A percentile compares a stretch with the other conserved stretches of the same genome.
Evolutionary conservation across 37 sponge, comb jelly and placozoan genomes (phyloP).

Genomic region (Corticium candelabrum): DNA sequence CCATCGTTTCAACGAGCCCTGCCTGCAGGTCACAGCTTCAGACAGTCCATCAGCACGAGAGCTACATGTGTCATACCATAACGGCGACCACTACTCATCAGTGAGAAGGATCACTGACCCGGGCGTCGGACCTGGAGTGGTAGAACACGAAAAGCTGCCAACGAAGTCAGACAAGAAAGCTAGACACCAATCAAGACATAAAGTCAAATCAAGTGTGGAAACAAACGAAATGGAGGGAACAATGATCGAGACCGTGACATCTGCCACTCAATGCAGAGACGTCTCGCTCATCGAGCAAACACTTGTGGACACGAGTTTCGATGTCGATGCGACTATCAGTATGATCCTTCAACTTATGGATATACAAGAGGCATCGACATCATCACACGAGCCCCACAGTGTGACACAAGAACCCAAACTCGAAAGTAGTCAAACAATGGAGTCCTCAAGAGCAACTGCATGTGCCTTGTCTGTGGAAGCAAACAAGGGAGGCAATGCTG

Average conservation of each 20-base stretch:
- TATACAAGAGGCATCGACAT: not conserved
- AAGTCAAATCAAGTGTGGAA: too few relatives aligned
- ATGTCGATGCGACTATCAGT: not conserved
- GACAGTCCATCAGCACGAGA: not conserved
- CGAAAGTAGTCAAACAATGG: too few relatives aligned
- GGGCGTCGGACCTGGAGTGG: not conserved
- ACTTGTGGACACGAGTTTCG: not conserved
- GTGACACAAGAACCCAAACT: too few relatives aligned
- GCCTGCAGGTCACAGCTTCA: constrained; percentile 34
- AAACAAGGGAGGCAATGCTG: too few relatives aligned
- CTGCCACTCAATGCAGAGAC: too few relatives aligned
- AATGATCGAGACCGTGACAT: too few relatives aligned
- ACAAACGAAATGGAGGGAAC: too few relatives aligned
- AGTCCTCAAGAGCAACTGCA: too few relatives aligned
- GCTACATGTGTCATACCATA: constrained; percentile 3
- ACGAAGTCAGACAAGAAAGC: not conserved
- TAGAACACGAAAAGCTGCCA: not conserved
- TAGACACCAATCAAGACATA: not conserved
- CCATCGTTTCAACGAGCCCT: constrained; percentile 56
- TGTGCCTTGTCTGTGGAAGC: too few relatives aligned
- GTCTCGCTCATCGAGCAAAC: not conserved
- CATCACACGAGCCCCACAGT: not conserved
- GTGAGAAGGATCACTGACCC: constrained; percentile 3
- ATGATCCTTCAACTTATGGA: not conserved
- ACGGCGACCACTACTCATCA: constrained; percentile 14